Evolutionary conservation across 1,140 invertebrate species (phyloP).

Genomic region (Helicoverpa zea): DNA sequence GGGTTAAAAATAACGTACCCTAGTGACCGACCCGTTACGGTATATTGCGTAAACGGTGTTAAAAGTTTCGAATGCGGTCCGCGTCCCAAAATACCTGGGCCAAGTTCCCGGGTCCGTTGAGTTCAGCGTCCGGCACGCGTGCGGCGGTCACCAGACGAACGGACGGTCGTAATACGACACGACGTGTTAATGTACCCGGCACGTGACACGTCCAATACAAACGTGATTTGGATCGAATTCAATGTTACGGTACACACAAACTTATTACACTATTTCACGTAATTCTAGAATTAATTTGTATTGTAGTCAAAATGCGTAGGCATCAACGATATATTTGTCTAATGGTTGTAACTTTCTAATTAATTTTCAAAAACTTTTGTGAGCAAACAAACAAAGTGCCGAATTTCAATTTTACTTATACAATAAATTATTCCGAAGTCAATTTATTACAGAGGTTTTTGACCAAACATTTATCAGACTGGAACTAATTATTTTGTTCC

Average conservation of each 20-base stretch:
- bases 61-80: constrained; percentile 44
- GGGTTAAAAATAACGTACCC: constrained; percentile 57
- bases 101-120: constrained; percentile 2
- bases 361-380: not conserved
- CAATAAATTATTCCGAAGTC: constrained; percentile 9
- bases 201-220: constrained; percentile 6
- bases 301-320: not conserved
- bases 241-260: constrained; percentile 34
- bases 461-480: constrained; percentile 9
- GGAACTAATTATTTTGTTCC: not conserved
- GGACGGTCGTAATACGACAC: not conserved
- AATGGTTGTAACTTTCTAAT: constrained; percentile 4
- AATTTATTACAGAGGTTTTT: constrained; percentile 28
- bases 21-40: constrained; percentile 55
- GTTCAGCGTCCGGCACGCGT: constrained; percentile 51
- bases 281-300: not conserved
- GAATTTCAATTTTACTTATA: not conserved
- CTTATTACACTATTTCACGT: constrained; percentile 18
- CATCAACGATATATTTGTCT: not conserved
- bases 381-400: not conserved
- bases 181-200: not conserved
- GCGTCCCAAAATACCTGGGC: constrained; percentile 55
- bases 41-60: constrained; percentile 53
- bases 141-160: constrained; percentile 2
- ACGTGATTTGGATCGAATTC: constrained; percentile 45